Evolutionary conservation across 2,797 vertebrate species (phyloP).

Genomic region (Lacerta viridis): DNA sequence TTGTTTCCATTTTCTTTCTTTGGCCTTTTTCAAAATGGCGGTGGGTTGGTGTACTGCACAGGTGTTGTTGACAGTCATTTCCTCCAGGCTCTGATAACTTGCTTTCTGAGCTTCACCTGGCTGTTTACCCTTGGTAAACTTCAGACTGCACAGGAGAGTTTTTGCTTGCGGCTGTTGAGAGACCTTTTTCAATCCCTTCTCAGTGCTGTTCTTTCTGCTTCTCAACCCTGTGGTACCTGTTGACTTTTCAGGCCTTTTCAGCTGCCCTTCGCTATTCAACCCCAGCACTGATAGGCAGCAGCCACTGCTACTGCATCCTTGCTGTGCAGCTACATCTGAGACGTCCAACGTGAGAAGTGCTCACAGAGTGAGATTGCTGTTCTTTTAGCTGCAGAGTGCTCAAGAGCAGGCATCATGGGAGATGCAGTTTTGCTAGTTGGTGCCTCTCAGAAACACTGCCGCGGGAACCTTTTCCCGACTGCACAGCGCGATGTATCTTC

Average conservation of each 20-base stretch:
- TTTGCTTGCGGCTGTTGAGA: slow-evolving; percentile 50
- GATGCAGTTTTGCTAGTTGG: background rate
- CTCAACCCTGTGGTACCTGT: background rate
- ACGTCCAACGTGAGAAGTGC: background rate
- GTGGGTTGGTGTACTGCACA: background rate
- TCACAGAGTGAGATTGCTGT: background rate
- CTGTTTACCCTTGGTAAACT: accelerated
- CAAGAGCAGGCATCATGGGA: background rate
- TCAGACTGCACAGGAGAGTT: background rate
- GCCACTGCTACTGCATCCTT: background rate
- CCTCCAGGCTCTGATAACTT: slow-evolving; percentile 45
- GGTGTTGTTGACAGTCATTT: slow-evolving; percentile 26
- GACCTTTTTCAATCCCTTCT: background rate
- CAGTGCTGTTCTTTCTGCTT: background rate
- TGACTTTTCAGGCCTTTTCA: background rate
- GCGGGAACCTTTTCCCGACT: background rate
- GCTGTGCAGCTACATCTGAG: background rate
- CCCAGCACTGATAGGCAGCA: background rate
- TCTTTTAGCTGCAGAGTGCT: slow-evolving; percentile 4
- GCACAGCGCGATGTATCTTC: background rate
- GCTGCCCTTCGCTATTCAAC: background rate
- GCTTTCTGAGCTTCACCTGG: slow-evolving; percentile 27
- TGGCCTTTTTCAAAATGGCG: background rate
- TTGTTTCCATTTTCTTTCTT: background rate
- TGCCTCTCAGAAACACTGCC: background rate